Conservation (phyloP, 2,797 vertebrate species). For the Neosilurus hyrtlii region DNA sequence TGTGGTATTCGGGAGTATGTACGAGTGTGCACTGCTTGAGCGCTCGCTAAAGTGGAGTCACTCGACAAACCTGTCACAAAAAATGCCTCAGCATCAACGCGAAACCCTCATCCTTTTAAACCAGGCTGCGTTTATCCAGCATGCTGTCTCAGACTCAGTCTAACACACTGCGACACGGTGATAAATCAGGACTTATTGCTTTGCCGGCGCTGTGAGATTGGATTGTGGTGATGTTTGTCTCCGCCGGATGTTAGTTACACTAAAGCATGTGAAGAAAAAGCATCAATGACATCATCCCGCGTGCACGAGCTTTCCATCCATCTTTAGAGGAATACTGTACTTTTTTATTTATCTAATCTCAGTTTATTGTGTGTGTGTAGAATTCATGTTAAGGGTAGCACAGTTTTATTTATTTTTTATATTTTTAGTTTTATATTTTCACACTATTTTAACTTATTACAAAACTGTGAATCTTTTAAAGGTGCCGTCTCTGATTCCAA, state of each 20-base stretch:
- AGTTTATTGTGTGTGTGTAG: not conserved
- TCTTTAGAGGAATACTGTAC: not conserved
- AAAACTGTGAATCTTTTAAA: too few relatives aligned
- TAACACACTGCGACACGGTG: conserved; percentile 1
- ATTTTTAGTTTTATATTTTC: too few relatives aligned
- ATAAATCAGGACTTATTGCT: conserved; percentile 29
- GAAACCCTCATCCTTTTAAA: not conserved
- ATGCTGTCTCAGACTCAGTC: not conserved
- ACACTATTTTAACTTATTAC: too few relatives aligned
- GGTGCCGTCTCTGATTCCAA: too few relatives aligned
- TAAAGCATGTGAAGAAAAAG: not conserved
- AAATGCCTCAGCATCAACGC: not conserved
- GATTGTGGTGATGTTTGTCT: conserved; percentile 19
- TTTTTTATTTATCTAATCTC: not conserved
- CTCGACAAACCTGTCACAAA: not conserved
- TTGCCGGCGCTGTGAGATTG: conserved; percentile 21
- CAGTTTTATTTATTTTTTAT: too few relatives aligned
- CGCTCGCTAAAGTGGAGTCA: not conserved
- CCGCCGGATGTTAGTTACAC: not conserved
- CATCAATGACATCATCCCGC: not conserved
- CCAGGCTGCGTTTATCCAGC: not conserved
- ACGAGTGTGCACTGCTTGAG: not conserved
- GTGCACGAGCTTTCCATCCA: not conserved
- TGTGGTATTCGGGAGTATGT: too few relatives aligned
- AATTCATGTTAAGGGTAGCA: not conserved